Evolutionary conservation across 2,888 invertebrate genomes (phyloP).

Genomic region (Lochmaea capreae): DNA sequence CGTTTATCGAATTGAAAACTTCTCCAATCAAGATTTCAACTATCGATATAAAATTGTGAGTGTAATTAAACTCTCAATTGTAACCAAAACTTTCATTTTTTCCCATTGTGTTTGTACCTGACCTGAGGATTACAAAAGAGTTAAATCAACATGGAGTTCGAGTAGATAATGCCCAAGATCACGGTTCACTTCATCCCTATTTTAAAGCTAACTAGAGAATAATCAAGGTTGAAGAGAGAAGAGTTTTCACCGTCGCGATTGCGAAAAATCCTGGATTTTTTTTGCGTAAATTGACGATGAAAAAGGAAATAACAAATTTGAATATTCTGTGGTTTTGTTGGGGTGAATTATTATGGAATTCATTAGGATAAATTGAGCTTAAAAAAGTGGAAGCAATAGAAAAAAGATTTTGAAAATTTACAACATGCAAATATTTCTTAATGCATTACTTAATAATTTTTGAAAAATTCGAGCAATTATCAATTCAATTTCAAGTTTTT

Average conservation of each 20-base stretch:
- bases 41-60: neutral
- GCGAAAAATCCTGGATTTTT: neutral
- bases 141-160: constrained; percentile 45
- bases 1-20: constrained; percentile 50
- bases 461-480: no score
- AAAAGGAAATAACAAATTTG: no score
- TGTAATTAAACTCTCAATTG: constrained; percentile 34
- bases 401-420: neutral
- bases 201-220: constrained; percentile 21
- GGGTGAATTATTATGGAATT: no score
- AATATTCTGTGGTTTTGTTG: no score
- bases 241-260: neutral
- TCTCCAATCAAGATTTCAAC: constrained; percentile 18
- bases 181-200: constrained; percentile 42
- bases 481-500: no score
- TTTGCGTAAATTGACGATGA: no score
- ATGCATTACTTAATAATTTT: no score
- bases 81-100: constrained; percentile 47
- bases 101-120: constrained; percentile 52
- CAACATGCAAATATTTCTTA: no score
- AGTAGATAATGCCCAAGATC: constrained; percentile 47
- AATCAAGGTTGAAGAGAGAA: neutral
- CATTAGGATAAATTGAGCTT: no score
- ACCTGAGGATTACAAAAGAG: constrained; percentile 52
- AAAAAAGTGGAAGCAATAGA: no score